These are phyloP conservation scores for Eristalis intricaria DNA, from an alignment of 2,888 invertebrate genomes.

Conservation along the genomic window DNA sequence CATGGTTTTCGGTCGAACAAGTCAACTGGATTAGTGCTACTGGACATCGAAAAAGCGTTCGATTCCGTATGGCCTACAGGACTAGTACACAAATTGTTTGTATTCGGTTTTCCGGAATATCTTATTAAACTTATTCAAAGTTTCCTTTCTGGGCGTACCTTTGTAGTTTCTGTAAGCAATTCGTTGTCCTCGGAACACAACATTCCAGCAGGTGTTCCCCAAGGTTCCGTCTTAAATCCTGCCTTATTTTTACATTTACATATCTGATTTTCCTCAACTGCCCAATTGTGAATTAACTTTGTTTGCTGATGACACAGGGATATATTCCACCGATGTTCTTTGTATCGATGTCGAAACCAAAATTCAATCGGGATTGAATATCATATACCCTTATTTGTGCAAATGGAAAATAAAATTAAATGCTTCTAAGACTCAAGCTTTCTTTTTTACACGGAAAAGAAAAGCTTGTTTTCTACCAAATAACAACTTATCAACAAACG, in stretches of 20 bases:
- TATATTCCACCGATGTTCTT: background rate
- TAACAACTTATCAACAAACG: no score
- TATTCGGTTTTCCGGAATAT: background rate
- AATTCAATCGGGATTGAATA: background rate
- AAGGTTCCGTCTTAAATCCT: constrained; percentile 15
- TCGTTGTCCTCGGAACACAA: background rate
- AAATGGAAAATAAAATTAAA: background rate
- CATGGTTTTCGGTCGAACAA: background rate
- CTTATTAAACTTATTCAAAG: background rate
- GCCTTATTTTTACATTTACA: background rate
- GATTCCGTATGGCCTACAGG: background rate
- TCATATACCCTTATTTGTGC: background rate
- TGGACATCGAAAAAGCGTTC: background rate
- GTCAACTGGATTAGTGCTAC: background rate
- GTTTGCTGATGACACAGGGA: constrained; percentile 24
- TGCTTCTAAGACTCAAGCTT: background rate
- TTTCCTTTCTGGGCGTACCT: background rate
- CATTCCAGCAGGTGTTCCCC: background rate
- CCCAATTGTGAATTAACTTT: constrained; percentile 29
- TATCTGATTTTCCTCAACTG: constrained; percentile 5
- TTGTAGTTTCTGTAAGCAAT: background rate
- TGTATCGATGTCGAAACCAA: no score
- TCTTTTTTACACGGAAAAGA: background rate
- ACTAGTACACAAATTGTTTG: background rate
- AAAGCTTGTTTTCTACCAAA: background rate